A percentile compares a stretch with the other conserved stretches of the same genome.
phyloP scores from a whole-genome alignment of 2,113 vertebrate genomes.

The Astur gentilis region DNA sequence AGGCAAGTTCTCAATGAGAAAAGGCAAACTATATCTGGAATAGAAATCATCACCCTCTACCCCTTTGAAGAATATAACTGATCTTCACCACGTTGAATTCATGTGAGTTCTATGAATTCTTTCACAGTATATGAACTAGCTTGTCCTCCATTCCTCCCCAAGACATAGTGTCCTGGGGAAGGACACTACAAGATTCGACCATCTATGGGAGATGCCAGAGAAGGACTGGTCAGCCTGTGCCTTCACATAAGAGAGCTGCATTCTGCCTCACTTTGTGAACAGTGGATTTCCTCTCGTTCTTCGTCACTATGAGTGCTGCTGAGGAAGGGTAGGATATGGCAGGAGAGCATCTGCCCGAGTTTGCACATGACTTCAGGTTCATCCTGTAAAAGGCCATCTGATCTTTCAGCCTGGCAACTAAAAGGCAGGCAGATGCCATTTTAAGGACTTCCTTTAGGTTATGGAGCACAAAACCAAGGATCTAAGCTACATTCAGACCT shows the following conservation, averaged over 20 bases:
- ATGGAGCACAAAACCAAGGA: background rate
- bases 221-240: background rate
- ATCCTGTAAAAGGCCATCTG: background rate
- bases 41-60: background rate
- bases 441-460: background rate
- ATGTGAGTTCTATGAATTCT: background rate
- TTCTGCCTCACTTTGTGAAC: background rate
- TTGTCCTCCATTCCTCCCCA: background rate
- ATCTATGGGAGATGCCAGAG: background rate
- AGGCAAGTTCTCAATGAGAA: background rate
- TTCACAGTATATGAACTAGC: background rate
- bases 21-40: background rate
- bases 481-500: background rate
- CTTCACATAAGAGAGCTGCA: background rate
- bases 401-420: background rate
- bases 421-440: background rate
- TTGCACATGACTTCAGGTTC: background rate
- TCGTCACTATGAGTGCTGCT: background rate
- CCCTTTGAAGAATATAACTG: background rate
- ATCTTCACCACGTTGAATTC: background rate
- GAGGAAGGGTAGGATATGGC: background rate
- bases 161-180: background rate
- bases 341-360: background rate
- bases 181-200: background rate
- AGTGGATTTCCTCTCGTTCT: background rate